These are phyloP conservation scores for Archilochus colubris DNA, from an alignment of 2,113 vertebrate genomes.

Conservation along the genomic window DNA sequence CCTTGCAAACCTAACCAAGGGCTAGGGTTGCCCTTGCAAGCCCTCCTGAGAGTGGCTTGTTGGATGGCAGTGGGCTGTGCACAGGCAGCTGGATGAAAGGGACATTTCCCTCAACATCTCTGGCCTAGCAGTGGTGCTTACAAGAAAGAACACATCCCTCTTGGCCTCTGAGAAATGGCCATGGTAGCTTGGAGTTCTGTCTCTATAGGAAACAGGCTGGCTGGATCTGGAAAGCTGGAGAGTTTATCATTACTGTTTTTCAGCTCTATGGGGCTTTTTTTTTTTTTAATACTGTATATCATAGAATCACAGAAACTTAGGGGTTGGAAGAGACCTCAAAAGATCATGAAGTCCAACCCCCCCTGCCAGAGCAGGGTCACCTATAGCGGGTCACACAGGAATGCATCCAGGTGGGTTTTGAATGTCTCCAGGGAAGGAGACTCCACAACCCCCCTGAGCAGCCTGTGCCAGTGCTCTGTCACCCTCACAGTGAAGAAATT, in stretches of 20 bases:
- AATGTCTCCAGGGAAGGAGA: too few relatives aligned
- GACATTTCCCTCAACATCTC: background rate
- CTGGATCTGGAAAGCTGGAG: background rate
- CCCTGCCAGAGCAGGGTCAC: too few relatives aligned
- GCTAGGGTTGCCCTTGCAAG: background rate
- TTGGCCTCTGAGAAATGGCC: background rate
- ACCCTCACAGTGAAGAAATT: too few relatives aligned
- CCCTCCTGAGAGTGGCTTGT: background rate
- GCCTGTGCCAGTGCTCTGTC: too few relatives aligned
- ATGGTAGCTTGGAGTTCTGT: background rate
- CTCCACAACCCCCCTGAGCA: too few relatives aligned
- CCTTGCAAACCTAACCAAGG: too few relatives aligned
- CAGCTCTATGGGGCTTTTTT: background rate
- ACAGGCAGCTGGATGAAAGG: background rate
- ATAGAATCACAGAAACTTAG: too few relatives aligned
- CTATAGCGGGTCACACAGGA: too few relatives aligned
- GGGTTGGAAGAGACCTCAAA: too few relatives aligned
- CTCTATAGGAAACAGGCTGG: background rate
- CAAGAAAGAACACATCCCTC: rapidly evolving
- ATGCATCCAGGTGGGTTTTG: too few relatives aligned
- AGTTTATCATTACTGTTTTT: background rate
- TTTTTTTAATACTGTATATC: background rate
- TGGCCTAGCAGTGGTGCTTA: rapidly evolving
- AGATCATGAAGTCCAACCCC: too few relatives aligned
- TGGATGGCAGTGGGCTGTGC: background rate